Percentiles rank a stretch among this genome's conserved stretches.
Evolutionary conservation across 2,797 vertebrate species (phyloP).

Genomic region (Acridotheres tristis): DNA sequence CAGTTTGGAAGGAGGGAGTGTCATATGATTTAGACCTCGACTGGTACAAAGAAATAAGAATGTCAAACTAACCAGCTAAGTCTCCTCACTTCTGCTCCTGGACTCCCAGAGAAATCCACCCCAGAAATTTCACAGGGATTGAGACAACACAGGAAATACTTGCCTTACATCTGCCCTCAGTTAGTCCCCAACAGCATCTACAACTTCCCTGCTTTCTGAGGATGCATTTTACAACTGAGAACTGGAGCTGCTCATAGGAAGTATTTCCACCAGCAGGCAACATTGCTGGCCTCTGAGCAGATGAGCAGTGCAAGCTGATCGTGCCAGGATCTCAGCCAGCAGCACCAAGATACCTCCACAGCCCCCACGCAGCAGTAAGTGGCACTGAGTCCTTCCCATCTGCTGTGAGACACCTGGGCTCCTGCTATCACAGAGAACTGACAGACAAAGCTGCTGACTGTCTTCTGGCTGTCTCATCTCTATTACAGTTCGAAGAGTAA

Average conservation of each 20-base stretch:
- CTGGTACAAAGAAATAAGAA: neutral
- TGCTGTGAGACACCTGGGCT: neutral
- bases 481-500: neutral
- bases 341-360: accelerated
- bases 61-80: neutral
- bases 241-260: neutral
- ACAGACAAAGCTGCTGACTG: neutral
- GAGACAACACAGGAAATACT: neutral
- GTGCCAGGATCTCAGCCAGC: neutral
- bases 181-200: neutral
- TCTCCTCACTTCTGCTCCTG: neutral
- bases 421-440: neutral
- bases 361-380: accelerated
- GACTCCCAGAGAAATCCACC: neutral
- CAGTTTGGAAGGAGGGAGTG: neutral
- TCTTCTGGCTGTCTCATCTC: neutral
- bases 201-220: neutral
- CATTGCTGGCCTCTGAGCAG: neutral
- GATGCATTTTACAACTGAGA: neutral
- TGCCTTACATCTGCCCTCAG: neutral
- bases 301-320: neutral
- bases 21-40: accelerated
- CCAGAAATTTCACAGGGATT: neutral
- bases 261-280: neutral
- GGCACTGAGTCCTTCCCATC: neutral